Conservation (phyloP, 2,888 invertebrate species). For the Pycnomerus fuliginosus region DNA sequence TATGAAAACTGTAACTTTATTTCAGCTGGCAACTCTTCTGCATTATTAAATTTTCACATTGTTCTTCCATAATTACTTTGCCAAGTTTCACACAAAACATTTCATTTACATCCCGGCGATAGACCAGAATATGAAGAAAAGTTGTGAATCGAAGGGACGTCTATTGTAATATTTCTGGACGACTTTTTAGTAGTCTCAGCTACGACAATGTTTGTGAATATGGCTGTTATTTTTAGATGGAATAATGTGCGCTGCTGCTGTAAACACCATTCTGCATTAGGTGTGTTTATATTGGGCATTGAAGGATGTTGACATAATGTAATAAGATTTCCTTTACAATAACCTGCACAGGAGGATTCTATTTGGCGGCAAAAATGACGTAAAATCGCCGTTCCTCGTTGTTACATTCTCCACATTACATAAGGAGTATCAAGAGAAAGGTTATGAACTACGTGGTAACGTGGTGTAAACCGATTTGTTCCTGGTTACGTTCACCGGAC, state of each 20-base stretch:
- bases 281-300: constrained; percentile 10
- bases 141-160: too few species aligned
- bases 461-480: too few species aligned
- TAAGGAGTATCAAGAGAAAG: constrained; percentile 15
- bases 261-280: constrained; percentile 16
- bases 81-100: too few species aligned
- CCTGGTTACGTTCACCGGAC: too few species aligned
- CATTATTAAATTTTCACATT: too few species aligned
- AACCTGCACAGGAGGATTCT: constrained; percentile 15
- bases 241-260: constrained; percentile 8
- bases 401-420: constrained; percentile 12
- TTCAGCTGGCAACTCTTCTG: too few species aligned
- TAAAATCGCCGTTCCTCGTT: constrained; percentile 13
- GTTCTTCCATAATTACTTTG: too few species aligned
- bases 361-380: constrained; percentile 14
- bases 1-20: too few species aligned
- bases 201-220: constrained; percentile 2
- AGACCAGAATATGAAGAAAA: too few species aligned
- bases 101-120: too few species aligned
- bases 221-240: constrained; percentile 10
- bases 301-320: constrained; percentile 16
- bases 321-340: constrained; percentile 16
- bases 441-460: constrained; percentile 9
- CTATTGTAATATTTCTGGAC: too few species aligned
- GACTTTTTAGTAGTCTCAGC: too few species aligned